Evolutionary conservation across 2,113 vertebrate genomes (phyloP), one percentile per base, ranked within the genome.

Genomic region (Myocastor coypus): DNA sequence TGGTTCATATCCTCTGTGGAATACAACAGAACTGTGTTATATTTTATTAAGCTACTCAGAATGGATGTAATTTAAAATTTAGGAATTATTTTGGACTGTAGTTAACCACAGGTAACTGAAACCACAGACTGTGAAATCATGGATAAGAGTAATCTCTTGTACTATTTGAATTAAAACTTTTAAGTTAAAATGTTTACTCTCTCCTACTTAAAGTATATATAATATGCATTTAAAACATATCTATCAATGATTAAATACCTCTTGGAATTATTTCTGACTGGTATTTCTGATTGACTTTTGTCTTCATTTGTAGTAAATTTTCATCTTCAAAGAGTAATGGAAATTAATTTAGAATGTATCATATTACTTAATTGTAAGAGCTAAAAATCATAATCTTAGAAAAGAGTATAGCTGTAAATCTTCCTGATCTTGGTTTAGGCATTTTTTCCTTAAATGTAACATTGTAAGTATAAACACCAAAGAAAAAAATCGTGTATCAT

Each of bases 301-400:
- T 19, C 81, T 4, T 94, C 28, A 42, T 52, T 50, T 69, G n/a
- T 87, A 92, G 61, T 92, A 71, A 83, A 30, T 77, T 95, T 92
- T 89, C 59, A 90, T 95, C n/a, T 96, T 63, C 22, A 86, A 87
- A 86, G 78, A 37, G 12, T 83, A 83, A 42, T 88, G 42, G 46
- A 80, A 57, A 32, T 89, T 85, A 80, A 85, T n/a, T 89, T 59
- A 89, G 63, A 81, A 46, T 81, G 3, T 30, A 87, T 61, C 64
- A 71, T 55, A 77, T 30, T 37, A 82, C 32, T 20, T 89, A 40
- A 84, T 40, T 88, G 24, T 94, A 83, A 37, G n/a, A 57, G 37
- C 13, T 89, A 66, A 94, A 92, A 55, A n/a, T 52, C 16, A 30
- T 32, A 83, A 87, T 71, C 34, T 71, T 71, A 71, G n/a, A 71